Evolutionary conservation across 1,140 invertebrate genomes (phyloP), one percentile per base, ranked within the genome.

Genomic region (Eciton burchellii): DNA sequence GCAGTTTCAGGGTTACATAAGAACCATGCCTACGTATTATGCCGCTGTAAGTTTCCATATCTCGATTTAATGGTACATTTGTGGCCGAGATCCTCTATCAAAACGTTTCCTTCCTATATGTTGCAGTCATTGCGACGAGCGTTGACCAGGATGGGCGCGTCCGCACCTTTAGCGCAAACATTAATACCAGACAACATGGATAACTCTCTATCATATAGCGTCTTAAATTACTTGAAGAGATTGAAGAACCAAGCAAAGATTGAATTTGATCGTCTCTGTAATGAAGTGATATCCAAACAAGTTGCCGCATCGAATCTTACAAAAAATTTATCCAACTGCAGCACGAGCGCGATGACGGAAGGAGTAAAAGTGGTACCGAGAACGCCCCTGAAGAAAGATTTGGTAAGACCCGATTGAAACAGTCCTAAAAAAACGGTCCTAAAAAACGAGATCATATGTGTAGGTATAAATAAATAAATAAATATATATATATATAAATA

Each of bases 1-100:
- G 60, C 97, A 98, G 70, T 99, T 99, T 94, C 97, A 98, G 82
- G 97, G 97, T 92, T 99, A 99, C 91, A 95, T 99, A 35, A 96
- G 98, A 89, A 97, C 97, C 26, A 98, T 99, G 96, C 99, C 99
- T 35, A 96, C 97, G 4, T 99, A 99, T 94, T 99, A 99, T 95
- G 97, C 98, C 85, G 96, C 96, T 88, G 98, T 98, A 93, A 95
- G 96, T 95, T 35, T 41, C 0, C 77, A 8, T 12, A 43, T 41
- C 16, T 74, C 2, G 24, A 1, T 16, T 59, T 45, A 63, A 41
- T 16, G 47, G 47, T 45, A 3, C 66, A 16, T 45, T 26, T 29
- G 26, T 77, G 12, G 21, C 9, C 35, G 11, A 24, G n/a, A 63
- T 19, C 14, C 52, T 56, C 16, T 29, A 83, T 62, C 54, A 62